Evolutionary conservation across 92 coral and sea anemone genomes (phyloP).

Genomic region (Pocillopora meandrina): DNA sequence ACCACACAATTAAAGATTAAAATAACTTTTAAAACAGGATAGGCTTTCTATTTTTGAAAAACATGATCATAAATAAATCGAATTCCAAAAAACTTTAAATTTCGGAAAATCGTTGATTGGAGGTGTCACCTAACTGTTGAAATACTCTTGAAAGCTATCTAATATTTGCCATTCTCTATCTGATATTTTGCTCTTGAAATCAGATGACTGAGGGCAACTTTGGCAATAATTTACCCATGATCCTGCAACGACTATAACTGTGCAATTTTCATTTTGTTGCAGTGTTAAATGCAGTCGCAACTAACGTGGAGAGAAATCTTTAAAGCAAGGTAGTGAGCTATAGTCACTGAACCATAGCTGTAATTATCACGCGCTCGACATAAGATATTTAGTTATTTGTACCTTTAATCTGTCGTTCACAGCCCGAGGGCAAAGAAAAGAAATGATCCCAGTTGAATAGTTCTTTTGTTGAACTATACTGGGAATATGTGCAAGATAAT

Average conservation of each 20-base stretch:
- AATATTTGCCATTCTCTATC: not conserved
- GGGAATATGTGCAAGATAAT: not conserved
- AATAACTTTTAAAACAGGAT: too few relatives aligned
- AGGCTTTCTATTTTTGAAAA: not conserved
- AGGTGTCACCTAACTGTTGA: not conserved
- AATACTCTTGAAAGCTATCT: not conserved
- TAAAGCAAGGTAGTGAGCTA: not conserved
- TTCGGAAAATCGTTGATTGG: not conserved
- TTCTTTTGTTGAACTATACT: slow-evolving; percentile 24
- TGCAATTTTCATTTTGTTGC: not conserved
- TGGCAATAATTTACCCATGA: not conserved
- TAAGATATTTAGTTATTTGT: not conserved
- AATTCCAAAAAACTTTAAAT: slow-evolving; percentile 8
- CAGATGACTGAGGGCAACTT: too few relatives aligned
- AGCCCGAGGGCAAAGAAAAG: slow-evolving; percentile 7
- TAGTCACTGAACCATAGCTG: not conserved
- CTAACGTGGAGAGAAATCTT: not conserved
- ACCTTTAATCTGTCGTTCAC: not conserved
- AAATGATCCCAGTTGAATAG: slow-evolving; percentile 2
- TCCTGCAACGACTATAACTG: not conserved
- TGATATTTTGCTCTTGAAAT: too few relatives aligned
- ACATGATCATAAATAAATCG: not conserved
- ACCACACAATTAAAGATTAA: not conserved
- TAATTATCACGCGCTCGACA: too few relatives aligned
- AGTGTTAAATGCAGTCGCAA: not conserved